These are phyloP conservation scores for Noctua pronuba DNA, from an alignment of 2,888 invertebrate genomes.

Conservation along the genomic window DNA sequence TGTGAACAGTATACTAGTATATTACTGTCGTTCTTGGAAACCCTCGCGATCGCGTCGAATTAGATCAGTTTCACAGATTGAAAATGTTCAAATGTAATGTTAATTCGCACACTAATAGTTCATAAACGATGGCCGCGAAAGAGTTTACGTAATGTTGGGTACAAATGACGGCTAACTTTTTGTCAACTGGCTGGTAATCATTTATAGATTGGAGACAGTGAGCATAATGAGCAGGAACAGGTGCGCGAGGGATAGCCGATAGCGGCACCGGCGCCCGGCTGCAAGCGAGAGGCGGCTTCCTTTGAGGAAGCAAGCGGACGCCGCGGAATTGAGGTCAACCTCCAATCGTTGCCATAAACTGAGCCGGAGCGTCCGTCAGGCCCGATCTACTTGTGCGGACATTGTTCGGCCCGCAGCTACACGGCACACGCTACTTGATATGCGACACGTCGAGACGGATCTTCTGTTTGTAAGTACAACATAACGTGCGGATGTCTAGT, in stretches of 20 bases:
- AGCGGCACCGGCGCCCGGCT: conserved; percentile 20
- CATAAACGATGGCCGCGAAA: background rate
- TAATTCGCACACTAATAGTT: background rate
- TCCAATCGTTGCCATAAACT: conserved; percentile 56
- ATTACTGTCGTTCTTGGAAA: conserved; percentile 19
- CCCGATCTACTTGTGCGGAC: conserved; percentile 21
- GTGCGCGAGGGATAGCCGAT: conserved; percentile 10
- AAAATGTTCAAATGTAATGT: background rate
- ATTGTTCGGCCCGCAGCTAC: background rate
- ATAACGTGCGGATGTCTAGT: background rate
- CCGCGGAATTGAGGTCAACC: conserved; percentile 60
- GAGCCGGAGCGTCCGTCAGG: conserved; percentile 27
- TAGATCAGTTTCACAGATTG: conserved; percentile 4
- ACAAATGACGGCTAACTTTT: background rate
- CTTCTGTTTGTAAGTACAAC: conserved; percentile 4
- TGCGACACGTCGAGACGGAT: background rate
- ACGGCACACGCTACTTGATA: conserved; percentile 5
- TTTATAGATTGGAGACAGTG: background rate
- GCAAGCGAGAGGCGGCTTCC: conserved; percentile 50
- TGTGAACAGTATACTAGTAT: conserved; percentile 17
- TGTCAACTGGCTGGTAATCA: background rate
- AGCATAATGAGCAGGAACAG: background rate
- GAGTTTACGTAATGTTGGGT: background rate
- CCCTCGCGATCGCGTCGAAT: conserved; percentile 1
- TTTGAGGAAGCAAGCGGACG: conserved; percentile 56